Evolutionary conservation across 2,888 invertebrate species (phyloP).

Genomic region (Parelbella ahira): DNA sequence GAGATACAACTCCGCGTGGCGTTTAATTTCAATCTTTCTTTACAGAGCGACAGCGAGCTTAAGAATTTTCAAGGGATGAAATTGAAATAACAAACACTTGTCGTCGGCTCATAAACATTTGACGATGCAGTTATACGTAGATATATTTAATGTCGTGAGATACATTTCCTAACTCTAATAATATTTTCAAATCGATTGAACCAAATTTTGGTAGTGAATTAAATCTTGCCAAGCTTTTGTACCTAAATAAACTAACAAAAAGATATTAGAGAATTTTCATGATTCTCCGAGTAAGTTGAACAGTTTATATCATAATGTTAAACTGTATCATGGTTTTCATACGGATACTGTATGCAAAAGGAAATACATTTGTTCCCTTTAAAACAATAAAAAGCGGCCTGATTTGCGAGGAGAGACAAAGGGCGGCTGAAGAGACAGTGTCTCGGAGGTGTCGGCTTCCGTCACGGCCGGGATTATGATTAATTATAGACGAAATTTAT

Average conservation of each 20-base stretch:
- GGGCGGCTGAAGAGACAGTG: constrained; percentile 40
- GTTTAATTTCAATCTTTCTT: constrained; percentile 13
- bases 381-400: constrained; percentile 31
- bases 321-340: constrained; percentile 27
- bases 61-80: constrained; percentile 12
- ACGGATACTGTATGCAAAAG: constrained; percentile 21
- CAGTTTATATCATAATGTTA: constrained; percentile 5
- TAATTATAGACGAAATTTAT: constrained; percentile 47
- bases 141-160: too few relatives aligned
- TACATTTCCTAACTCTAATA: too few relatives aligned
- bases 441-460: constrained; percentile 35
- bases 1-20: constrained; percentile 3
- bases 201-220: too few relatives aligned
- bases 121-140: too few relatives aligned
- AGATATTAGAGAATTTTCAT: constrained; percentile 4
- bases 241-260: too few relatives aligned
- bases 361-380: constrained; percentile 27
- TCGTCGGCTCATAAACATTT: not conserved
- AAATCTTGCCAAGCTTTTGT: too few relatives aligned
- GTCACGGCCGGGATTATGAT: constrained; percentile 42
- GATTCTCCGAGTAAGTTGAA: not conserved
- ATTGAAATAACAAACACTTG: constrained; percentile 17
- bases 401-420: constrained; percentile 35
- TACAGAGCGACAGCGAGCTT: constrained; percentile 2
- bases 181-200: too few relatives aligned